Conservation (phyloP, 2,113 vertebrate species). For the Saimiri boliviensis region DNA sequence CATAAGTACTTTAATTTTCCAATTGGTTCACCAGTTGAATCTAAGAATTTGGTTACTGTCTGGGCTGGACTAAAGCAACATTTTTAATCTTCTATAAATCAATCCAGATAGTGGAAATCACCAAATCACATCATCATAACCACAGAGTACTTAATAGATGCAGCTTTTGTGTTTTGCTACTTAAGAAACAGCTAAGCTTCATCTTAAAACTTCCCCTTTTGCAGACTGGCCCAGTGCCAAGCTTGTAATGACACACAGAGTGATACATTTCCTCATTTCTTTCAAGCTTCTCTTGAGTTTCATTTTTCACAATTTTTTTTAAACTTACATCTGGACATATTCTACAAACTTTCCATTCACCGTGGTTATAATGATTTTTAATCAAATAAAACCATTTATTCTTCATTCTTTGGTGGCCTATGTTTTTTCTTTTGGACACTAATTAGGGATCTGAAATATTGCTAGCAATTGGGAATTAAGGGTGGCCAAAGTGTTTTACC, state of each 20-base stretch:
- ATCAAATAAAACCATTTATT: background rate
- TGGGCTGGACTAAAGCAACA: background rate
- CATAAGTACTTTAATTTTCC: background rate
- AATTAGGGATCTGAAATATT: slow-evolving; percentile 5
- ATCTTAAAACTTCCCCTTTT: background rate
- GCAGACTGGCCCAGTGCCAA: background rate
- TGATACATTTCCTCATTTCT: background rate
- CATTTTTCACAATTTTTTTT: background rate
- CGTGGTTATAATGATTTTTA: background rate
- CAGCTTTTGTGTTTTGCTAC: background rate
- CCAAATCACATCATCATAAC: background rate
- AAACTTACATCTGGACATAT: background rate
- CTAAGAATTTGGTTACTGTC: background rate
- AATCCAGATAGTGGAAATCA: background rate
- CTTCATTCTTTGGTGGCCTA: background rate
- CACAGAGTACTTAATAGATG: background rate
- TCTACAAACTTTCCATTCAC: background rate
- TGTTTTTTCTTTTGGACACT: background rate
- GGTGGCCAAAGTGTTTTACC: background rate
- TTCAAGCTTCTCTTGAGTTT: slow-evolving; percentile 14
- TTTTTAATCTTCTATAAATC: background rate
- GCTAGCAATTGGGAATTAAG: background rate
- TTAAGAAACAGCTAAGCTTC: background rate
- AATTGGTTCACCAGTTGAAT: background rate
- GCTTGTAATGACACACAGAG: background rate